Evolutionary conservation across 1,140 invertebrate species (phyloP).

Genomic region (Campodea augens): DNA sequence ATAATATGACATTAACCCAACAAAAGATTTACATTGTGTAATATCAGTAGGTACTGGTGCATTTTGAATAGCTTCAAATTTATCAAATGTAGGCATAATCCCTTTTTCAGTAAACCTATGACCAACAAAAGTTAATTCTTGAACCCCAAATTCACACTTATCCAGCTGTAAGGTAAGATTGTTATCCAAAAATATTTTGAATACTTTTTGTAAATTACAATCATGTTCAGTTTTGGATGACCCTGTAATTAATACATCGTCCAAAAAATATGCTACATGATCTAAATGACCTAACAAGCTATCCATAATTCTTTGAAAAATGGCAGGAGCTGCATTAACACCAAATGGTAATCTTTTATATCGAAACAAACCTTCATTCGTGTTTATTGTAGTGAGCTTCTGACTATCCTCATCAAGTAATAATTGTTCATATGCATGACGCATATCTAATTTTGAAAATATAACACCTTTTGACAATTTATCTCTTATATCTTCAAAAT

Average conservation of each 20-base stretch:
- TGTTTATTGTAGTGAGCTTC: not conserved
- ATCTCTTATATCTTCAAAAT: no score
- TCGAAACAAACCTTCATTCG: not conserved
- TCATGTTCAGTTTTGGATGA: not conserved
- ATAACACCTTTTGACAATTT: not conserved
- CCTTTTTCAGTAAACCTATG: slow-evolving; percentile 13
- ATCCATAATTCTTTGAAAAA: not conserved
- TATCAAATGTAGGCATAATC: slow-evolving; percentile 14
- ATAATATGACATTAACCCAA: slow-evolving; percentile 11
- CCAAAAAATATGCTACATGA: slow-evolving; percentile 1
- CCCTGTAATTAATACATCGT: not conserved
- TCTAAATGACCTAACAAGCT: not conserved
- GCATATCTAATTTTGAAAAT: not conserved
- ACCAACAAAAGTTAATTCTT: slow-evolving; percentile 14
- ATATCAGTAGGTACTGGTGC: slow-evolving; percentile 10
- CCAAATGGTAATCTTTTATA: not conserved
- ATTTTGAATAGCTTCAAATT: slow-evolving; percentile 14
- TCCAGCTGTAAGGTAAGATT: not conserved
- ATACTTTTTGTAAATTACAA: not conserved
- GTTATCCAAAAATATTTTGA: not conserved
- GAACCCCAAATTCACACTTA: not conserved
- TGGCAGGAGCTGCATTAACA: not conserved
- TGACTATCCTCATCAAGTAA: not conserved
- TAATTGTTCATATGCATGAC: not conserved
- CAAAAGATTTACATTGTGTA: slow-evolving; percentile 8